phyloP scores from a whole-genome alignment of 2,113 vertebrate genomes.

The Cephalopholis sonnerati region DNA sequence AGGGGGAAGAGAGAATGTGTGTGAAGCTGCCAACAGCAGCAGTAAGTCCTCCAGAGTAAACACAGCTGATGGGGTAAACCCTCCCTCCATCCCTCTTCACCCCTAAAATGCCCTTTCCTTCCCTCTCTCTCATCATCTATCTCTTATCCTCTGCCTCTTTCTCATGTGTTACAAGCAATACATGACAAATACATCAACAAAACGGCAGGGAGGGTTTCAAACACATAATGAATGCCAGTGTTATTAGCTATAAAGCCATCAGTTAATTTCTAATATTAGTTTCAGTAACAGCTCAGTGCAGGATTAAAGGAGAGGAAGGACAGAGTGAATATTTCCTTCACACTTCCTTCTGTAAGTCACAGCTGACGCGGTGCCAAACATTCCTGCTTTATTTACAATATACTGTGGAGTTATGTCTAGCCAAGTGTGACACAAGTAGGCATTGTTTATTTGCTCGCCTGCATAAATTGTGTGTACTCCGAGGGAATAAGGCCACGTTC shows the following conservation, averaged over 20 bases:
- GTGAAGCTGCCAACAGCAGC: constrained; percentile 72
- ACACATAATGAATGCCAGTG: not conserved
- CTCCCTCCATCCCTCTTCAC: constrained; percentile 10
- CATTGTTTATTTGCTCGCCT: not conserved
- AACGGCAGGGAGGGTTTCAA: accelerated
- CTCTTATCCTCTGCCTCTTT: not conserved
- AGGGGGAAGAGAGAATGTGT: constrained; percentile 49
- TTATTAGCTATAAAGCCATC: not conserved
- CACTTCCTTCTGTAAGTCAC: constrained; percentile 14
- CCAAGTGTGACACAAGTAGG: not conserved
- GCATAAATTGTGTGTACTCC: not conserved
- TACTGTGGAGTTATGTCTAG: not conserved
- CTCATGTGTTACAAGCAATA: not conserved
- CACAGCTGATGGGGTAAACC: constrained; percentile 63
- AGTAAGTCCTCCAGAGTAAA: constrained; percentile 64
- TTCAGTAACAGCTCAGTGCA: not conserved
- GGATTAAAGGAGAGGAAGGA: not conserved
- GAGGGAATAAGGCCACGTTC: not conserved
- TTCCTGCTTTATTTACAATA: not conserved
- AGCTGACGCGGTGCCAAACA: not conserved
- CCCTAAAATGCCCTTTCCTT: not conserved
- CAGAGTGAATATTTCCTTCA: not conserved
- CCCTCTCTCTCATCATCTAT: not conserved
- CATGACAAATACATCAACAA: not conserved
- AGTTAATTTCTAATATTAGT: not conserved